phyloP scores from a whole-genome alignment of 2,113 vertebrate genomes.

The Silurus meridionalis region DNA sequence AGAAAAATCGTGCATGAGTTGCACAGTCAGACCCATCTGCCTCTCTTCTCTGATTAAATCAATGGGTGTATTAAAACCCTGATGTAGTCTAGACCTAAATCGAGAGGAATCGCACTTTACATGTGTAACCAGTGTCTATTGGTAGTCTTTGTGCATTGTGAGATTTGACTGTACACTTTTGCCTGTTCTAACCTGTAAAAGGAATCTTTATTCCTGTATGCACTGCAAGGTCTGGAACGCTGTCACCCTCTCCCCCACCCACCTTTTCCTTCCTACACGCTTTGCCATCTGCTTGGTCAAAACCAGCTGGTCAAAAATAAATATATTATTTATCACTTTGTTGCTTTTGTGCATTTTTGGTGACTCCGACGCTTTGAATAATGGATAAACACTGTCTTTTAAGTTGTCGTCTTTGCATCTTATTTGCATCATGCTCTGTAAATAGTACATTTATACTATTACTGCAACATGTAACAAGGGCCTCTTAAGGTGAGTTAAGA shows the following conservation, averaged over 20 bases:
- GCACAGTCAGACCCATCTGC: not conserved
- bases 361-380: not conserved
- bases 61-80: slow-evolving; percentile 41
- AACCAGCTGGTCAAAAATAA: slow-evolving; percentile 60
- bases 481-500: not conserved
- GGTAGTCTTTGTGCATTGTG: slow-evolving; percentile 43
- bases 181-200: slow-evolving; percentile 41
- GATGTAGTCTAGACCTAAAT: slow-evolving; percentile 33
- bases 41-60: slow-evolving; percentile 4
- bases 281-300: slow-evolving; percentile 21
- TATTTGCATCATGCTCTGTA: not conserved
- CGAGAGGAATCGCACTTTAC: slow-evolving; percentile 59
- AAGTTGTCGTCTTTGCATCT: not conserved
- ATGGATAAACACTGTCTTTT: not conserved
- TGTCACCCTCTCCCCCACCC: not conserved
- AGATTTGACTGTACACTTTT: slow-evolving; percentile 47
- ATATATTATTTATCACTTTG: slow-evolving; percentile 55
- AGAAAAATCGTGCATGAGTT: slow-evolving; percentile 79
- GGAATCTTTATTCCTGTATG: slow-evolving; percentile 27
- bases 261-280: not conserved
- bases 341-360: not conserved
- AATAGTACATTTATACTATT: not conserved
- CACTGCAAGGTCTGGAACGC: slow-evolving; percentile 17
- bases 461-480: not conserved
- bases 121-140: slow-evolving; percentile 48